Conservation (phyloP, 2,113 vertebrate species). For the Cairina moschata region DNA sequence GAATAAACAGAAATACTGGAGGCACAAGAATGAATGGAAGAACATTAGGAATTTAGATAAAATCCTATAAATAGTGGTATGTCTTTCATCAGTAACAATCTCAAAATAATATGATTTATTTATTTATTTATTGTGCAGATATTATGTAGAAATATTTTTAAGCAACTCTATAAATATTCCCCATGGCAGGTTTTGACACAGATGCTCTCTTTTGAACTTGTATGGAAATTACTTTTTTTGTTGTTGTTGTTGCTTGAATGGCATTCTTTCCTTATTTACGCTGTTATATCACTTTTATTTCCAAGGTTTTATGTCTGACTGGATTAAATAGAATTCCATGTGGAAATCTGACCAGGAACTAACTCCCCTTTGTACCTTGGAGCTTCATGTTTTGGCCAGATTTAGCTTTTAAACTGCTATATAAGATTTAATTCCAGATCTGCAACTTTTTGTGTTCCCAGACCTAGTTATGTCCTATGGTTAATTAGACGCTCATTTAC, state of each 20-base stretch:
- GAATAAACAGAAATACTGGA: background rate
- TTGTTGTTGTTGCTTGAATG: background rate
- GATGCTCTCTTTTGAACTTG: background rate
- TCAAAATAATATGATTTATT: background rate
- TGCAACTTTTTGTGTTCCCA: background rate
- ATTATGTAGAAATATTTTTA: background rate
- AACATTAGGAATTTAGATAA: background rate
- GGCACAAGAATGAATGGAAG: background rate
- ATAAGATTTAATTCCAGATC: background rate
- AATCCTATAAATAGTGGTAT: background rate
- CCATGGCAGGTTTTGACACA: background rate
- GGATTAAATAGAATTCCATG: background rate
- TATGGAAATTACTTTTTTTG: background rate
- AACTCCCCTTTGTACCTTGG: background rate
- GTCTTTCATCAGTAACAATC: background rate
- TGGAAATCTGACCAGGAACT: background rate
- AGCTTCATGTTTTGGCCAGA: background rate
- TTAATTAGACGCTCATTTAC: conserved; percentile 19
- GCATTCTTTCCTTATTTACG: background rate
- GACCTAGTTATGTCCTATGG: background rate
- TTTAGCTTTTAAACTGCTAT: background rate
- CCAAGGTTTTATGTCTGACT: background rate
- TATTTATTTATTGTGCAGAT: background rate
- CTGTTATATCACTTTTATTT: background rate
- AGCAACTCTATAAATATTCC: background rate